Evolutionary conservation across 2,113 vertebrate species (phyloP).

Genomic region (Oxygymnocypris stewartii): DNA sequence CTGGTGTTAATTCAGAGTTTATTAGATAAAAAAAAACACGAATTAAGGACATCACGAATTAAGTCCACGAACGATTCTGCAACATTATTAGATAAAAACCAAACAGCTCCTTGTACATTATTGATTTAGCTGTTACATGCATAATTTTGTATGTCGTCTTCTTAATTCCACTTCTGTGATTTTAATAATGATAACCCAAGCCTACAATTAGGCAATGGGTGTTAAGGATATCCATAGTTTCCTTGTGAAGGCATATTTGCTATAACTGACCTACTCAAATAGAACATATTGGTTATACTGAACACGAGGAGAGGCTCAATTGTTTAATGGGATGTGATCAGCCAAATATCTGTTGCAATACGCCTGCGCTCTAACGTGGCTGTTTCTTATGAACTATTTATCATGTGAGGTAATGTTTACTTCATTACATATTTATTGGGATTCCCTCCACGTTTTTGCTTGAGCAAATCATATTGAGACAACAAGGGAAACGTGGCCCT

Average conservation of each 20-base stretch:
- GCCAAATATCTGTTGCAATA: slow-evolving; percentile 69
- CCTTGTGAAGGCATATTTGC: slow-evolving; percentile 45
- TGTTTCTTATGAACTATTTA: slow-evolving; percentile 88
- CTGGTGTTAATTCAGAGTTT: slow-evolving; percentile 70
- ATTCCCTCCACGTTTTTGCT: slow-evolving; percentile 79
- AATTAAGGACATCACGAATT: slow-evolving; percentile 62
- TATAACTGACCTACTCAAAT: slow-evolving; percentile 49
- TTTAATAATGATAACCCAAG: slow-evolving; percentile 64
- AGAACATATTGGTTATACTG: slow-evolving; percentile 55
- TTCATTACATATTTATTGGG: slow-evolving; percentile 97
- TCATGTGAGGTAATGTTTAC: slow-evolving; percentile 94
- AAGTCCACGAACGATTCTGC: slow-evolving; percentile 74
- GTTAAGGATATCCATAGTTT: slow-evolving; percentile 47
- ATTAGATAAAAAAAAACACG: slow-evolving; percentile 43
- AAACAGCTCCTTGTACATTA: slow-evolving; percentile 89
- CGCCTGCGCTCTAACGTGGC: slow-evolving; percentile 75
- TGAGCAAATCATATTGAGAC: slow-evolving; percentile 78
- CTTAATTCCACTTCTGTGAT: slow-evolving; percentile 86
- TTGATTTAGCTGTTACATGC: slow-evolving; percentile 84
- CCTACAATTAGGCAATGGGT: slow-evolving; percentile 54
- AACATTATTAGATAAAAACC: slow-evolving; percentile 86
- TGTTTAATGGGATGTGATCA: slow-evolving; percentile 57
- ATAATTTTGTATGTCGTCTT: slow-evolving; percentile 88
- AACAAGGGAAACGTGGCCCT: slow-evolving; percentile 69
- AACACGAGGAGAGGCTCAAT: slow-evolving; percentile 58